Base-by-base conservation (phyloP, 2,797 vertebrate genomes). In the Diplodus sargus region DNA sequence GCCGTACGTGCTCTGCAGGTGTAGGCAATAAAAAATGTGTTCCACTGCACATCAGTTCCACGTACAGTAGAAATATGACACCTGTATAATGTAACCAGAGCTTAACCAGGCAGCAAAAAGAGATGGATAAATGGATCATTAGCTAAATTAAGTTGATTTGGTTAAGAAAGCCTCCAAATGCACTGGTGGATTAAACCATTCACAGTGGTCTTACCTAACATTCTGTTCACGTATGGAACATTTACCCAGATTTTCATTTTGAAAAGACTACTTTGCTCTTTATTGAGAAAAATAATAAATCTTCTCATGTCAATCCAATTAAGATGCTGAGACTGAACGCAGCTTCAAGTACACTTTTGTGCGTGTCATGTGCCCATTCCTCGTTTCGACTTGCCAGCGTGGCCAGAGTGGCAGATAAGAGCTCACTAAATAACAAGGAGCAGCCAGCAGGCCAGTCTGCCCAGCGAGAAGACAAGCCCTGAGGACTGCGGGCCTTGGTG, bases 371-470 rank as follows among this genome's bases (percentile, higher is more conserved):
- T 59, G 70, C 69, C 59, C 61, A 30, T 79, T 71, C 63, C 63
- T 70, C 3, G 56, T 78, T 64, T 82, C 30, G 79, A 84, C 82
- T 78, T 14, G 49, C 58, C 79, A 16, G 52, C 25, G 61, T 45
- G 34, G 34, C 74, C 59, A 59, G 80, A 83, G 85, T 65, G 79
- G 63, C 86, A 89, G 88, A 91, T 87, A 87, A 86, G 86, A 84
- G 83, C 80, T 76, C 71, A 58, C 70, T 84, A 69, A 89, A 89
- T 83, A 85, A 84, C 79, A 83, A 80, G 77, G 81, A 87, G 86
- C 80, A 76, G 67, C 74, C 20, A 57, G 68, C 11, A 6, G 82
- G 76, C 83, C 80, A 81, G 70, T 85, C 81, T 85, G 76, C 76
- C 73, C 60, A 14, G 58, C 77, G 79, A 89, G 78, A 84, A 88